Base-by-base conservation (phyloP, 2,888 invertebrate species). In the Strigamia crassipes region DNA sequence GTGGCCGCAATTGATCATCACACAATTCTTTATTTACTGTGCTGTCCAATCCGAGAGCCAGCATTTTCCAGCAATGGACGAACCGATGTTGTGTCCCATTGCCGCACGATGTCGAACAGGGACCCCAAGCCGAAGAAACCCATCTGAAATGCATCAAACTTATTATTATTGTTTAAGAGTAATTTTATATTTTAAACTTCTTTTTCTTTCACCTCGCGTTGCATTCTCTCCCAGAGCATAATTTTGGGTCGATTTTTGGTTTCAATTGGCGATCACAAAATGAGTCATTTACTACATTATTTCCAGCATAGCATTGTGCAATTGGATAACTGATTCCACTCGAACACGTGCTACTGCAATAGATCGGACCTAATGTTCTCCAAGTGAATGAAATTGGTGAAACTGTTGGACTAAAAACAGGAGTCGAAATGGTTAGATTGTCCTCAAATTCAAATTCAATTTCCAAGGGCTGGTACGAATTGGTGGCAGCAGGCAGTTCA, bases 41-140 rank as follows among this genome's bases (percentile, higher is more conserved):
- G 78, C 78, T 78, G 18, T 78, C 78, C 21, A 78, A 78, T 12
- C 78, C 78, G 13, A 27, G 78, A 10, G 78, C 78, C 31, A 78
- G 23, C 10, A 78, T 41, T 12, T 78, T 78, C 78, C 78, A 78
- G n/a, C 78, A 78, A 38, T 41, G 78, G 27, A 78, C 78, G 3
- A 34, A 34, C 13, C 78, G 34, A 27, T 38, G 34, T 78, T 31
- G 78, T 5, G 34, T 34, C 12, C 78, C 78, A 15, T 78, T 41
- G 27, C 34, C 34, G 10, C 78, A 78, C 5, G 78, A 27, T 13
- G 18, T 18, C 12, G 78, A 78, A 41, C 78, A 78, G 0, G 34
- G 34, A 31, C 78, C 41, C 78, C 78, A 78, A 15, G n/a, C 12
- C 12, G 34, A 34, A 13, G 78, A 6, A 34, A 78, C 78, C 78